Percentiles rank a stretch among this genome's conserved stretches.
Evolutionary conservation across 2,888 invertebrate species (phyloP).

Genomic region (Meliscaeva auricollis): DNA sequence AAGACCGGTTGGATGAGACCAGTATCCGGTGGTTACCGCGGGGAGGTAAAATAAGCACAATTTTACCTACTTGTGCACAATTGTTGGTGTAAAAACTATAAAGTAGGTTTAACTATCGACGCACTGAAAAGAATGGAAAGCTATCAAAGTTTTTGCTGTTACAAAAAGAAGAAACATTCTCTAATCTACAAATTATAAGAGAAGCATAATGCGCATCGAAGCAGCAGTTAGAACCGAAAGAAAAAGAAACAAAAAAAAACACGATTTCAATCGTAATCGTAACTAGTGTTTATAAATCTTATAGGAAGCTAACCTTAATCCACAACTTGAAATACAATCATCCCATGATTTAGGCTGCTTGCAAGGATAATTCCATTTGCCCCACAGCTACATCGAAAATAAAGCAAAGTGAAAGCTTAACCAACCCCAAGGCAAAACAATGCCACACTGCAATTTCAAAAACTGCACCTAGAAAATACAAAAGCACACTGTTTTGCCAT

Average conservation of each 20-base stretch:
- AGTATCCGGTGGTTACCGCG: too few species aligned
- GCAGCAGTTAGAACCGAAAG: not conserved
- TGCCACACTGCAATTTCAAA: constrained; percentile 11
- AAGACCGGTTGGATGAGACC: too few species aligned
- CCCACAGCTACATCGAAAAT: constrained; percentile 12
- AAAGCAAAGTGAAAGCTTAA: constrained; percentile 16
- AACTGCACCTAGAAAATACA: constrained; percentile 18
- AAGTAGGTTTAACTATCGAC: too few species aligned
- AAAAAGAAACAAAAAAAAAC: not conserved
- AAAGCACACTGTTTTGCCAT: constrained; percentile 31
- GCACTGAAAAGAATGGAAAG: too few species aligned
- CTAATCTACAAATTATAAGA: too few species aligned
- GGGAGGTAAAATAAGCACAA: too few species aligned
- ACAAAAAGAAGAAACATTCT: too few species aligned
- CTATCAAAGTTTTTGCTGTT: too few species aligned
- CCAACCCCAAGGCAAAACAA: constrained; percentile 47
- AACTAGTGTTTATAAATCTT: constrained; percentile 31
- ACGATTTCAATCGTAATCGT: constrained; percentile 26
- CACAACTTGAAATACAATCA: constrained; percentile 38
- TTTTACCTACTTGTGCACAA: too few species aligned
- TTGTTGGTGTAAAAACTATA: too few species aligned
- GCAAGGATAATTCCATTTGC: constrained; percentile 19
- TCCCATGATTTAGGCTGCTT: constrained; percentile 43
- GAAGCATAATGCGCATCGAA: not conserved
- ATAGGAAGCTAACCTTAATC: constrained; percentile 37